phyloP scores from a whole-genome alignment of 2,888 invertebrate genomes.

The Catocala nupta region DNA sequence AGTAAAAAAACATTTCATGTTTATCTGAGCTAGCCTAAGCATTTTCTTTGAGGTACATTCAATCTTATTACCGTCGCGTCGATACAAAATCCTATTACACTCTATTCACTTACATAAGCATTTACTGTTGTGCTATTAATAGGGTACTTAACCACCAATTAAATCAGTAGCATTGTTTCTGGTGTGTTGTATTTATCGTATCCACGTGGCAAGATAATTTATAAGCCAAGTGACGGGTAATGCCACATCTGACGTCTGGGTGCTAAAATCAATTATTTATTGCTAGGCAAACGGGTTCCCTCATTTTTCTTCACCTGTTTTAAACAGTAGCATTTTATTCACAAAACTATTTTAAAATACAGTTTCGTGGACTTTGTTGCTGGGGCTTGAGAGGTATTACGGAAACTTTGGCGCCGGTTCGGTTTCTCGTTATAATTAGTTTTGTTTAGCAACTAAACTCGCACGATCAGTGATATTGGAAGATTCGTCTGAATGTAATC shows the following conservation, averaged over 20 bases:
- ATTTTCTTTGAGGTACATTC: too few species aligned
- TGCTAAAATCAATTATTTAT: conserved; percentile 15
- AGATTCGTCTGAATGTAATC: too few species aligned
- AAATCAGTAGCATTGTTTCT: conserved; percentile 14
- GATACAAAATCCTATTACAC: neutral
- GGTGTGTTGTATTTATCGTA: conserved; percentile 14
- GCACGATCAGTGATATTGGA: too few species aligned
- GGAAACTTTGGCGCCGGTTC: conserved; percentile 16
- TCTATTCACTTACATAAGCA: conserved; percentile 1
- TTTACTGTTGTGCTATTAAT: conserved; percentile 1
- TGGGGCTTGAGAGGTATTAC: conserved; percentile 3
- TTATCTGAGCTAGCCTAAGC: too few species aligned
- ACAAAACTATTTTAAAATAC: neutral
- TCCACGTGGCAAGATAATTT: conserved; percentile 21
- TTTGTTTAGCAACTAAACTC: neutral
- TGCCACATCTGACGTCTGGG: conserved; percentile 14
- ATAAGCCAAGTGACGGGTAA: conserved; percentile 5
- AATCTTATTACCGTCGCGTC: neutral
- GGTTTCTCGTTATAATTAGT: conserved; percentile 22
- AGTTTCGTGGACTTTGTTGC: conserved; percentile 2
- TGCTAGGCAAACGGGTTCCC: conserved; percentile 14
- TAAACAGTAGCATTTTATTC: neutral
- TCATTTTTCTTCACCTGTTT: conserved; percentile 16
- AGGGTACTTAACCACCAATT: conserved; percentile 2
- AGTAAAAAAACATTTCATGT: too few species aligned